Evolutionary conservation across 2,797 vertebrate species (phyloP).

Genomic region (Cuculus canorus): DNA sequence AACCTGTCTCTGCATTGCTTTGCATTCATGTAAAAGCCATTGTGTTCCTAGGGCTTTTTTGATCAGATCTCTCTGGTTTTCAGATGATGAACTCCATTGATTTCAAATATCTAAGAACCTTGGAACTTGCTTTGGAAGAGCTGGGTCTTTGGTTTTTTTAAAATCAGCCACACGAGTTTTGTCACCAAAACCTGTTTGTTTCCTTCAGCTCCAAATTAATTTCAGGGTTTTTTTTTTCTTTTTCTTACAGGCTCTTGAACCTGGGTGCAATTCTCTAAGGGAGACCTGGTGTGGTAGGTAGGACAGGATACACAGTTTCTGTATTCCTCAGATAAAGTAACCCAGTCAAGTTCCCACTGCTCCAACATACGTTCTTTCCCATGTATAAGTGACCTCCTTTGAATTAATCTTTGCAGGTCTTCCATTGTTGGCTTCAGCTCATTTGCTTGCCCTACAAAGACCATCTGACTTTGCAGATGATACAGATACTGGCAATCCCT

Average conservation of each 20-base stretch:
- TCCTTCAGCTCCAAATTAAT: background rate
- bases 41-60: background rate
- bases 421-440: background rate
- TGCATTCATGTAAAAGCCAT: background rate
- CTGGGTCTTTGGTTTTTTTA: background rate
- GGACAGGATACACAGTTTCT: background rate
- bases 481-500: background rate
- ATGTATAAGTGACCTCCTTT: background rate
- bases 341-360: background rate
- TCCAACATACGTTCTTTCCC: background rate
- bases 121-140: background rate
- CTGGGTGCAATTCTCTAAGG: background rate
- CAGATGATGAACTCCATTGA: background rate
- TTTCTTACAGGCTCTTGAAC: background rate
- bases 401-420: background rate
- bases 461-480: background rate
- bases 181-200: background rate
- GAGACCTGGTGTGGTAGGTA: background rate
- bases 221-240: background rate
- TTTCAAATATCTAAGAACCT: background rate
- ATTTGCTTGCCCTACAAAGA: background rate
- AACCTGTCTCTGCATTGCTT: background rate
- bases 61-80: background rate
- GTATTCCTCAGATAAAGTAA: background rate
- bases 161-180: background rate